Conservation (phyloP, 2,888 invertebrate genomes). For the Ctenicera cuprea region DNA sequence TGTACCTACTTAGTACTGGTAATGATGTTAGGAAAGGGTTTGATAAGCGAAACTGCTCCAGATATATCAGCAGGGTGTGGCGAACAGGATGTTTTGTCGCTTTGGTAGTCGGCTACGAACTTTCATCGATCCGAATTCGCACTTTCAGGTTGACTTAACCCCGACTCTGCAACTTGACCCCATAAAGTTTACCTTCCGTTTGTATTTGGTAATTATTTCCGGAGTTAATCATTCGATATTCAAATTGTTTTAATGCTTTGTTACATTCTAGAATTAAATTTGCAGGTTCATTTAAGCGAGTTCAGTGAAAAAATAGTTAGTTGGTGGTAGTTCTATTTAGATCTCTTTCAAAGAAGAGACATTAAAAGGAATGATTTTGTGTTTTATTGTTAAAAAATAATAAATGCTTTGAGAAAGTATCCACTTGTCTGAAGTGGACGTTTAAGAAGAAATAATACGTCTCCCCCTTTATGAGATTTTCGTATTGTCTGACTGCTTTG, state of each 20-base stretch:
- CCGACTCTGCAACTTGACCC: constrained; percentile 34
- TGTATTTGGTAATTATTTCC: constrained; percentile 12
- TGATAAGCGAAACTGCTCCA: constrained; percentile 13
- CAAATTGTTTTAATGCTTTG: too few relatives aligned
- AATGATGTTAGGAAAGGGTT: constrained; percentile 25
- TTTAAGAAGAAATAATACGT: constrained; percentile 42
- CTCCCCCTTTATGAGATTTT: constrained; percentile 63
- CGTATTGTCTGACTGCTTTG: constrained; percentile 60
- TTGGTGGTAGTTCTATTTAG: too few relatives aligned
- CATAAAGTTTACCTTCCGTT: constrained; percentile 30
- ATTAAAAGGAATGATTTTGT: background rate
- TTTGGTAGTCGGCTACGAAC: constrained; percentile 50
- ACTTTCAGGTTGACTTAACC: constrained; percentile 52
- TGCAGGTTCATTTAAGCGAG: background rate
- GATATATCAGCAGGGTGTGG: constrained; percentile 55
- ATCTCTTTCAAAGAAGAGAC: background rate
- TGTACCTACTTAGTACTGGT: constrained; percentile 15
- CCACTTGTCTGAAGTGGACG: constrained; percentile 26
- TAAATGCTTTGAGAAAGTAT: constrained; percentile 24
- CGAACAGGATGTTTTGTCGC: constrained; percentile 55
- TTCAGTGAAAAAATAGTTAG: too few relatives aligned
- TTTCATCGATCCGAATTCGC: constrained; percentile 56
- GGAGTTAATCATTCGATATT: background rate
- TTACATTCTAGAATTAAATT: background rate
- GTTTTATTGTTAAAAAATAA: constrained; percentile 21